Conservation (phyloP, 2,888 invertebrate species). For the Philopedon plagiatum region DNA sequence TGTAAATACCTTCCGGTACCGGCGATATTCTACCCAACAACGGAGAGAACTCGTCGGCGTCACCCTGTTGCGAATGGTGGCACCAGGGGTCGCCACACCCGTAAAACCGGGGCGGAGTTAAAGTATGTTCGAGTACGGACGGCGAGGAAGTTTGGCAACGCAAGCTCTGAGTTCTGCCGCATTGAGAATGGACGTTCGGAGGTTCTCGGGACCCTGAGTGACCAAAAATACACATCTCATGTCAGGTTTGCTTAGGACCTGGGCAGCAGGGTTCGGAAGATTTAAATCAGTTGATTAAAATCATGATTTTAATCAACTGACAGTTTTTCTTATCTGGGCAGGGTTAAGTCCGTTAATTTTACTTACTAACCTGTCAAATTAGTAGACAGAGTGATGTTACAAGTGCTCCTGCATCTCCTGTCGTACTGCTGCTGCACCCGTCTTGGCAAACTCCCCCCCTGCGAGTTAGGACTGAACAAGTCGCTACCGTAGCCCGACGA, state of each 20-base stretch:
- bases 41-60: slow-evolving; percentile 60
- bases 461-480: slow-evolving; percentile 67
- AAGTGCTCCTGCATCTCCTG: slow-evolving; percentile 76
- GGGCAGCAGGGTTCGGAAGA: no score
- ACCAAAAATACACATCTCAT: no score
- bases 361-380: slow-evolving; percentile 67
- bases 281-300: no score
- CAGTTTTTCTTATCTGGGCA: no score
- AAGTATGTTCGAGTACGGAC: slow-evolving; percentile 55
- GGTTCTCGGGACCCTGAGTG: slow-evolving; percentile 25
- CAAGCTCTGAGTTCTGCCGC: slow-evolving; percentile 67
- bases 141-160: slow-evolving; percentile 66
- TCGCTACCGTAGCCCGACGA: slow-evolving; percentile 72
- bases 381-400: slow-evolving; percentile 76
- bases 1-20: slow-evolving; percentile 50
- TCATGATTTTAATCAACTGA: no score
- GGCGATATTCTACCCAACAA: slow-evolving; percentile 63
- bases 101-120: slow-evolving; percentile 58
- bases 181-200: slow-evolving; percentile 49
- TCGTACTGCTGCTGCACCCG: slow-evolving; percentile 65
- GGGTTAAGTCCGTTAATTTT: no score
- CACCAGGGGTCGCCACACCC: slow-evolving; percentile 70
- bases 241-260: no score
- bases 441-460: slow-evolving; percentile 61
- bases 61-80: slow-evolving; percentile 64